Evolutionary conservation across 2,797 vertebrate genomes (phyloP), one percentile per base, ranked within the genome.

Genomic region (Rhinichthys osculus): DNA sequence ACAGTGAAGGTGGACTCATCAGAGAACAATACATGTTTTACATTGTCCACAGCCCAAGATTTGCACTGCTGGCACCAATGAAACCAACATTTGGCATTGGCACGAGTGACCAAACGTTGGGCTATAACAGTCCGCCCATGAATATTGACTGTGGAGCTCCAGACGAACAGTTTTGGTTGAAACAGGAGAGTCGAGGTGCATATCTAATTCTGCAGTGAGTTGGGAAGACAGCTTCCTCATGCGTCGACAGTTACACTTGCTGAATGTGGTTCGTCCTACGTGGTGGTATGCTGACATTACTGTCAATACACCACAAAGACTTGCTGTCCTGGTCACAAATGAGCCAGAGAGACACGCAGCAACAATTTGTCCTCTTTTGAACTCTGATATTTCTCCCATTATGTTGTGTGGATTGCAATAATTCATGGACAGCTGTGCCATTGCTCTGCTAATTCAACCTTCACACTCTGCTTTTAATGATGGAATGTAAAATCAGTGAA

Each of bases 401-500:
- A 64, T 64, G 59, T 64, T 27, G 13, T 64, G 57, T 59, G 57
- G 57, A 59, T 11, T n/a, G 23, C 23, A 59, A 59, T 59, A 59
- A 11, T n/a, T 59, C 2, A n/a, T n/a, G 23, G 4, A 59, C 57
- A 59, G 57, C 23, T 59, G 23, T 11, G 23, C 23, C 23, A 11
- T n/a, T 64, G 5, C 11, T 62, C 54, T 23, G 54, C 8, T 23
- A 57, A 59, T 23, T 59, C 62, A 64, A 30, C 5, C 1, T 30
- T 64, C 13, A 64, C 27, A 64, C 13, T 64, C 13, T 64, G 59
- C 5, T 64, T 27, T 59, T 10, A n/a, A 8, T 62, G 4, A 30
- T 64, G n/a, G n/a, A 30, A 64, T 64, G 27, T 64, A 64, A 64
- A 64, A 64, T 64, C 59, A 64, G 13, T 64, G n/a, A 64, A 64